Base-by-base conservation (phyloP, 2,113 vertebrate genomes). In the Ammodytes marinus region DNA sequence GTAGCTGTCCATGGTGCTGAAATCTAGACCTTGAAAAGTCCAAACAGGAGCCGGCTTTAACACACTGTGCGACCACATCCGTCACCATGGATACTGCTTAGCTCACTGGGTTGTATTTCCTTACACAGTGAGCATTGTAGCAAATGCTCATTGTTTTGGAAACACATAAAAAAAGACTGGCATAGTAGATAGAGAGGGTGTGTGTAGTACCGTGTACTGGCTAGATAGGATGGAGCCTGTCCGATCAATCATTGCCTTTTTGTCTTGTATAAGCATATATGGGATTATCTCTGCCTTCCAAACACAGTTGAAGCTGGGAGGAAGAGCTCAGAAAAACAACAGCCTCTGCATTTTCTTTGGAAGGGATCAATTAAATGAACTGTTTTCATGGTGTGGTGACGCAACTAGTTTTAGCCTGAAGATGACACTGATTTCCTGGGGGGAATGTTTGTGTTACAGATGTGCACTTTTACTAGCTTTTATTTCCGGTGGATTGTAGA, bases 1-100 rank as follows among this genome's bases (percentile, higher is more conserved):
- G 46, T 76, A 70, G 57, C 86, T 91, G 61, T 85, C 79, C 82
- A 0, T 61, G 76, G 90, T 86, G 58, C 89, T 91, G 83, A 86
- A 75, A 57, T 17, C 35, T 2, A 12, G 66, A 19, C 39, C 46
- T 37, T 19, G 27, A 2, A 45, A 1, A 39, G n/a, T 5, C 42
- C 1, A 10, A 43, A 15, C 4, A 52, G n/a, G 6, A 4, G 6
- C 49, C 47, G 17, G 17, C 45, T 17, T 53, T 52, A 27, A 27
- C 27, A 40, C 15, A 66, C 53, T 57, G 3, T 45, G 13, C 11
- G 35, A 17, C 4, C 4, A 50, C 15, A 59, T 45, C 60, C 9
- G 7, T 50, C n/a, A 15, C 11, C 37, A 46, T 46, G 19, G 27
- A n/a, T 19, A 53, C 57, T 9, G 46, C 58, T 42, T 9, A 14